These are phyloP conservation scores for Alauda arvensis DNA, from an alignment of 2,797 vertebrate genomes.

Conservation along the genomic window DNA sequence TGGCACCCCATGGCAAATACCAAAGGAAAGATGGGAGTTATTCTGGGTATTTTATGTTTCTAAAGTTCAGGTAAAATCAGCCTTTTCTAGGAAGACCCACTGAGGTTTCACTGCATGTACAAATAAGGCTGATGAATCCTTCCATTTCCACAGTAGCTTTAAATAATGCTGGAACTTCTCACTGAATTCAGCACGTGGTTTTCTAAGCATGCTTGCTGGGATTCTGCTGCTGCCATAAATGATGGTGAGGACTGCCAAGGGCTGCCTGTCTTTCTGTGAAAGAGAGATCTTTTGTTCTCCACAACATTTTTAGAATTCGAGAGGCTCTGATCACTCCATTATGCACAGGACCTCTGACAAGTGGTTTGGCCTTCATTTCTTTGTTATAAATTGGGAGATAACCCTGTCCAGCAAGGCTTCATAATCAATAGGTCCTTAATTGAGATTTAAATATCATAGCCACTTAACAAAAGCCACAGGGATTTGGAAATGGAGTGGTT, in stretches of 20 bases:
- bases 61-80: neutral
- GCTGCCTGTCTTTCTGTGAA: neutral
- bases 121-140: neutral
- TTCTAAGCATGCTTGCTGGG: neutral
- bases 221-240: neutral
- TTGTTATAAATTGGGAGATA: neutral
- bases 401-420: neutral
- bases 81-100: neutral
- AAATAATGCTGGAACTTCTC: neutral
- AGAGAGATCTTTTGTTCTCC: neutral
- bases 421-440: neutral
- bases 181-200: neutral
- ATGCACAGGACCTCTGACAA: neutral
- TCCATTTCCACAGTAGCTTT: neutral
- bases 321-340: neutral
- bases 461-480: neutral
- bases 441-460: neutral
- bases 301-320: neutral
- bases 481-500: neutral
- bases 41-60: neutral
- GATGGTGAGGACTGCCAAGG: neutral
- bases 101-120: accelerated
- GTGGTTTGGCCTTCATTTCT: neutral
- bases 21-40: neutral
- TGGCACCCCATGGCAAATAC: neutral